phyloP scores from a whole-genome alignment of 2,797 vertebrate genomes.

The Darevskia mixta region DNA sequence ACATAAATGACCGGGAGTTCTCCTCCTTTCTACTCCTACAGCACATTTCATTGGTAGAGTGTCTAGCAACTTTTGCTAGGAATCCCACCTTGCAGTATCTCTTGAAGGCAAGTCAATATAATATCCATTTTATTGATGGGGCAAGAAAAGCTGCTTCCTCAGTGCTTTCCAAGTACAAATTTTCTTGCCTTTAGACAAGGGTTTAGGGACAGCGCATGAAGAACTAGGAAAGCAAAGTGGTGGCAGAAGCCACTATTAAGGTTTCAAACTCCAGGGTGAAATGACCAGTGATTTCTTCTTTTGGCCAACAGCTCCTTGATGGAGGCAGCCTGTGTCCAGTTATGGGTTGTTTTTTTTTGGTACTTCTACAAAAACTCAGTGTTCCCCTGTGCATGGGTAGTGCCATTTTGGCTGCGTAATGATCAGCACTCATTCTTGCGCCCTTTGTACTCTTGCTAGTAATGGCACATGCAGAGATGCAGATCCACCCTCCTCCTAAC shows the following conservation, averaged over 20 bases:
- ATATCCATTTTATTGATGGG: neutral
- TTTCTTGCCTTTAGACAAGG: neutral
- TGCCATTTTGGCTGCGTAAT: too few species aligned
- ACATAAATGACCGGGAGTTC: neutral
- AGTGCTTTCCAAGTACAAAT: neutral
- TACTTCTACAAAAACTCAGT: too few species aligned
- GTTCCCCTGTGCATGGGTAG: too few species aligned
- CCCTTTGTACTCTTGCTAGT: too few species aligned
- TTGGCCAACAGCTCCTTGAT: too few species aligned
- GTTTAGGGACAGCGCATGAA: neutral
- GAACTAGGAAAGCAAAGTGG: neutral
- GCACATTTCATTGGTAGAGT: neutral
- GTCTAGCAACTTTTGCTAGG: neutral
- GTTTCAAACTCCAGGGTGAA: too few species aligned
- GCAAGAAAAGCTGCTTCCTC: neutral
- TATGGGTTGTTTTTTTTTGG: too few species aligned
- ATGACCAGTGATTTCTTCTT: too few species aligned
- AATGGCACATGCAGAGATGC: too few species aligned
- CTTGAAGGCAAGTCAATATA: neutral
- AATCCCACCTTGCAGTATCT: neutral
- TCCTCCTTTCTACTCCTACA: neutral
- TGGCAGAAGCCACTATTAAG: neutral
- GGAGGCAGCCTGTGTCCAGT: too few species aligned
- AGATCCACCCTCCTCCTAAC: too few species aligned
- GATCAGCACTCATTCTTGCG: too few species aligned